phyloP scores from a whole-genome alignment of 2,797 vertebrate genomes.

The Neosilurus hyrtlii region DNA sequence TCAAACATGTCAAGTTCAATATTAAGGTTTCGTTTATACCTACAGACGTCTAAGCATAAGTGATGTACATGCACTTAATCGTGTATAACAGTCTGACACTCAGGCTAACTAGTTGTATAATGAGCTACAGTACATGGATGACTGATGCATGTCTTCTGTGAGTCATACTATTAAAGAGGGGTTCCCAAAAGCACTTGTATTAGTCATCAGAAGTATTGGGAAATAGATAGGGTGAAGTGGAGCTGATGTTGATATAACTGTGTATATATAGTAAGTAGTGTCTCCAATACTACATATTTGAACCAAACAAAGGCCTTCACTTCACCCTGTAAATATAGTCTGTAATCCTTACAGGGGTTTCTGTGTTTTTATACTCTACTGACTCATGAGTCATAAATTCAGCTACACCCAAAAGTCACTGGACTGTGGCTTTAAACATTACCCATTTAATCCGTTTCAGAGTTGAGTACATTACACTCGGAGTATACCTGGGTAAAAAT shows the following conservation, averaged over 20 bases:
- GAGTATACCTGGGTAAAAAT: not conserved
- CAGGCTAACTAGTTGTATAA: not conserved
- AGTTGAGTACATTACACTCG: not conserved
- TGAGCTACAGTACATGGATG: too few relatives aligned
- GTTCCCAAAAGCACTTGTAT: too few relatives aligned
- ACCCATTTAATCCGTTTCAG: not conserved
- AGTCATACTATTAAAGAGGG: too few relatives aligned
- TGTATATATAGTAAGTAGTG: not conserved
- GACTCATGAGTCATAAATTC: conserved; percentile 24
- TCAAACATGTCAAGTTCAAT: not conserved
- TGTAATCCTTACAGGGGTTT: not conserved
- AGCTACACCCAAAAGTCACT: conserved; percentile 13
- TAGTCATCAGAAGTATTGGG: not conserved
- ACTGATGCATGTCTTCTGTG: not conserved
- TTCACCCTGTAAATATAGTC: not conserved
- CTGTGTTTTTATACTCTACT: not conserved
- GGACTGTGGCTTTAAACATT: conserved; percentile 7
- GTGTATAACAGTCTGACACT: not conserved
- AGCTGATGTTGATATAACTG: not conserved
- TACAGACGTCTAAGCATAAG: not conserved
- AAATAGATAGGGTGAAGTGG: not conserved
- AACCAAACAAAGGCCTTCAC: not conserved
- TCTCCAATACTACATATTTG: not conserved
- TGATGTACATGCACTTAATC: not conserved
- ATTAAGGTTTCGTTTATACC: not conserved